Conservation (phyloP, 1,140 invertebrate species). For the Planococcus citri region DNA sequence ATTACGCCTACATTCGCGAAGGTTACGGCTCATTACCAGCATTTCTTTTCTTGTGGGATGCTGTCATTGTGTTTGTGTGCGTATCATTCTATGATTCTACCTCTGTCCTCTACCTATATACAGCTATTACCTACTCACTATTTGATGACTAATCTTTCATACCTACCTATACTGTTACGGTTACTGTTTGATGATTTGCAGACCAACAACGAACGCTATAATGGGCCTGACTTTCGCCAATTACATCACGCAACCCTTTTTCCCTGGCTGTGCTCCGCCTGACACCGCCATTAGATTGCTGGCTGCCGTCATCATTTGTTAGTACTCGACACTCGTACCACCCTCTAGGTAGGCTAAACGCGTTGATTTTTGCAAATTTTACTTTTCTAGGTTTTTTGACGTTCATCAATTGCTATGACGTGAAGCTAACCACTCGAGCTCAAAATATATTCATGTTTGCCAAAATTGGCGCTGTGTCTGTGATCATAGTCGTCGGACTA, state of each 20-base stretch:
- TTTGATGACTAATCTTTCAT: too few relatives aligned
- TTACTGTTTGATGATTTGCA: conserved; percentile 36
- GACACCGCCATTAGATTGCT: conserved; percentile 51
- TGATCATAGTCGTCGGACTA: conserved; percentile 72
- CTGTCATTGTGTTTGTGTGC: conserved; percentile 67
- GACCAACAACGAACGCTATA: conserved; percentile 79
- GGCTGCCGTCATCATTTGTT: conserved; percentile 65
- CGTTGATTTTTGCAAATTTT: background rate
- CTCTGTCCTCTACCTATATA: too few relatives aligned
- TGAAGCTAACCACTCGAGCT: conserved; percentile 70
- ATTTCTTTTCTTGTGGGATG: conserved; percentile 88
- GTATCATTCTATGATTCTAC: too few relatives aligned
- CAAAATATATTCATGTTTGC: conserved; percentile 85
- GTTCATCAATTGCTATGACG: conserved; percentile 77
- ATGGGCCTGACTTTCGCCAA: conserved; percentile 83
- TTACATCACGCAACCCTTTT: conserved; percentile 76
- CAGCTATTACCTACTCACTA: too few relatives aligned
- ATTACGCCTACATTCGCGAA: conserved; percentile 84
- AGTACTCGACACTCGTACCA: conserved; percentile 30
- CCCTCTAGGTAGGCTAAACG: too few relatives aligned
- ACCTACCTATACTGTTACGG: too few relatives aligned
- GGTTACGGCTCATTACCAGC: conserved; percentile 85
- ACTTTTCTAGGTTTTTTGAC: conserved; percentile 55
- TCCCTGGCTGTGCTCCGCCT: conserved; percentile 56
- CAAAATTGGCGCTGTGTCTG: conserved; percentile 66